Evolutionary conservation across 2,888 invertebrate genomes (phyloP), one percentile per base, ranked within the genome.

Genomic region (Monopis laevigella): DNA sequence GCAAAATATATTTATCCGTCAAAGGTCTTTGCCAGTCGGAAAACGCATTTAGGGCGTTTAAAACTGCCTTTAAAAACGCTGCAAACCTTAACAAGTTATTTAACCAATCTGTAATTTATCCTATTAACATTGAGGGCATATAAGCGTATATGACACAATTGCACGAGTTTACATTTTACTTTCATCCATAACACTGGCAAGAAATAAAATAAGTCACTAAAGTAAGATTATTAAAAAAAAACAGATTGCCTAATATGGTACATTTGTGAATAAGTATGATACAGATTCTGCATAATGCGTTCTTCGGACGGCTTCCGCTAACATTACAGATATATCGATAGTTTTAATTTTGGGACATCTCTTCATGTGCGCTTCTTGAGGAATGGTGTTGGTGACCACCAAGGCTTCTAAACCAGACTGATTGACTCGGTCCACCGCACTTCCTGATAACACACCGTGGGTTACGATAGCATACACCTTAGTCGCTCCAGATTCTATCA

Each of bases 201-300:
- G 10, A 24, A 10, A 24, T 7, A 24, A 7, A 24, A 24, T 7
- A 24, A 24, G 24, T 7, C 6, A 24, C 6, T 24, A 24, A 24
- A 24, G 10, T 7, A 24, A 24, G 6, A 24, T 10, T 24, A 24
- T 10, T 24, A 24, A 7, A 7, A 10, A 7, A 24, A 24, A n/a
- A n/a, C n/a, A n/a, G n/a, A n/a, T n/a, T n/a, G n/a, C 44, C 59
- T 84, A 93, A 82, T 93, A 93, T 51, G 98, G 98, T 67, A 98
- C 97, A 83, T 98, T 95, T 47, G 93, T 95, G 80, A 98, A 98
- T 50, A 98, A 86, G 83, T 98, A 98, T 43, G 98, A 98, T 40
- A 98, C 98, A 40, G 96, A 97, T 83, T 98, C 98, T 41, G 98
- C 98, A 65, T 98, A 98, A 78, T 99, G 98, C 47, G 97, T 99